Conservation (phyloP, 1,140 invertebrate species). For the Coenobita brevimanus region DNA sequence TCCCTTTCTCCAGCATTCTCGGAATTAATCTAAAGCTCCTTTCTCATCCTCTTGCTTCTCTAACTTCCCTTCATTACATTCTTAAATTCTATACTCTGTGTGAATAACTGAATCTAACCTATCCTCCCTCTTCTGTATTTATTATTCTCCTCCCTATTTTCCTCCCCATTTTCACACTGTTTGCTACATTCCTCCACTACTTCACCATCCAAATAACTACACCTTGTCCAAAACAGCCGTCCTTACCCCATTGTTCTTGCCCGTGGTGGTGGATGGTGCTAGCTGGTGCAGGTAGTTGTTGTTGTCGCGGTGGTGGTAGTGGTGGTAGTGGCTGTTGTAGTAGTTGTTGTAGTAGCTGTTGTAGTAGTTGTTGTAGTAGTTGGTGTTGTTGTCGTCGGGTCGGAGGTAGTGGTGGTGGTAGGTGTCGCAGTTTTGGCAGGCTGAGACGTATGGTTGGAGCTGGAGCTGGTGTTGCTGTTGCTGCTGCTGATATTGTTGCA, state of each 20-base stretch:
- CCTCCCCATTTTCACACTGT: no score
- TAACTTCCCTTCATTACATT: no score
- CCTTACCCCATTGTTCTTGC: constrained; percentile 53
- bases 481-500: neutral
- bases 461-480: neutral
- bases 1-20: no score
- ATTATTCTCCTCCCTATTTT: no score
- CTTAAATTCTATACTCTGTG: no score
- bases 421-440: neutral
- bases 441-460: neutral
- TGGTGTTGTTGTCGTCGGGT: constrained; percentile 16
- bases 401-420: neutral
- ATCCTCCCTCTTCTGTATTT: no score
- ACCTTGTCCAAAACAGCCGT: neutral
- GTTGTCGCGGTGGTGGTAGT: constrained; percentile 9
- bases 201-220: no score
- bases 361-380: constrained; percentile 1
- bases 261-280: neutral
- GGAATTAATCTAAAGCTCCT: no score
- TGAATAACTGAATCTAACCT: no score
- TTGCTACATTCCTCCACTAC: no score
- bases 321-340: neutral
- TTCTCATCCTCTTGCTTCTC: no score
- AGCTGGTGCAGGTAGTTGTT: constrained; percentile 29
- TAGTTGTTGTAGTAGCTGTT: neutral